Conservation (phyloP, 1,140 invertebrate genomes). For the Zaprionus vittiger region DNA sequence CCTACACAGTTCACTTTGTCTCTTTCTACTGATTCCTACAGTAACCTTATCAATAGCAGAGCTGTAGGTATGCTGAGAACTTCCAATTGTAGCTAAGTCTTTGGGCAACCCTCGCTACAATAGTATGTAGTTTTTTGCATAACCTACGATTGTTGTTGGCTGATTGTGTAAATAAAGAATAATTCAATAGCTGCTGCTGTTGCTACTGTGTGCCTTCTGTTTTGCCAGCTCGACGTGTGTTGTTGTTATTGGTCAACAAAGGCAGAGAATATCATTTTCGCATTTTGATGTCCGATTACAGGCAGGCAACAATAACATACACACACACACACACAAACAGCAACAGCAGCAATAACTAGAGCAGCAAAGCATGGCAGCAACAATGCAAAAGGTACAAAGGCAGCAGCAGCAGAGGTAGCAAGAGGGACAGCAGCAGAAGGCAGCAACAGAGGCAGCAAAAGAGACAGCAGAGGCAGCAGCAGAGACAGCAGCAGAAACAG, state of each 20-base stretch:
- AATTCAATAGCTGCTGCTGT: slow-evolving; percentile 37
- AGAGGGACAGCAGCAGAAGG: slow-evolving; percentile 51
- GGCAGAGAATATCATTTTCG: slow-evolving; percentile 72
- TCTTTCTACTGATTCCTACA: too few species aligned
- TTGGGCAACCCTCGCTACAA: slow-evolving; percentile 1
- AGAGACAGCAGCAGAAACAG: slow-evolving; percentile 31
- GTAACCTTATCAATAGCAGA: too few species aligned
- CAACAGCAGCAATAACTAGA: slow-evolving; percentile 62
- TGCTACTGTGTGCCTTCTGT: slow-evolving; percentile 32
- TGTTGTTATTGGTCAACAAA: slow-evolving; percentile 72
- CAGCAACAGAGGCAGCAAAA: slow-evolving; percentile 52
- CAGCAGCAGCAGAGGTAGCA: slow-evolving; percentile 29
- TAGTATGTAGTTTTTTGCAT: background rate
- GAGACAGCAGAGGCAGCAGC: slow-evolving; percentile 39
- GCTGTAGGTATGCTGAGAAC: too few species aligned
- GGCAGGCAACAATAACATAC: slow-evolving; percentile 23
- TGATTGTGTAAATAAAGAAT: slow-evolving; percentile 23
- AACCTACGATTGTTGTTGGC: slow-evolving; percentile 1
- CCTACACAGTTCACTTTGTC: too few species aligned
- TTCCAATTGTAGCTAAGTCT: background rate
- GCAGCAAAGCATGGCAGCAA: slow-evolving; percentile 68
- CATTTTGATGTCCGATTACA: slow-evolving; percentile 79
- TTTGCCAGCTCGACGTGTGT: slow-evolving; percentile 21
- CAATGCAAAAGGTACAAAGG: slow-evolving; percentile 68
- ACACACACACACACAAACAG: slow-evolving; percentile 8